Evolutionary conservation across 2,888 invertebrate species (phyloP).

Genomic region (Lymantria dispar): DNA sequence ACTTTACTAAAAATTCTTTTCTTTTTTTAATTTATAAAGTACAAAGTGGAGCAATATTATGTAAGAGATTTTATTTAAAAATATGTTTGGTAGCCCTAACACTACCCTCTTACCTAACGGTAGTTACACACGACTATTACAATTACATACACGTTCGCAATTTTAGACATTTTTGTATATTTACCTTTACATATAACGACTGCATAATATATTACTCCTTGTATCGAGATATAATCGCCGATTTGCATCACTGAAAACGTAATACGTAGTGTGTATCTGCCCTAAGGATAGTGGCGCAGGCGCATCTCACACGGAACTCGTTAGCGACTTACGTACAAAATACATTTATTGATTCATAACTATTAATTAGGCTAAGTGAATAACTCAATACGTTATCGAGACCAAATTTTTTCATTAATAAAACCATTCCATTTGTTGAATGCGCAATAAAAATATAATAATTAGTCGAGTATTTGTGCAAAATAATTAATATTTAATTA

Average conservation of each 20-base stretch:
- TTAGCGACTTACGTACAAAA: conserved; percentile 3
- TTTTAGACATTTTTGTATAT: too few relatives aligned
- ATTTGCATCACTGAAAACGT: too few relatives aligned
- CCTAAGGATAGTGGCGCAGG: conserved; percentile 5
- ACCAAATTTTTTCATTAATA: conserved; percentile 23
- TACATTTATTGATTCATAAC: conserved; percentile 20
- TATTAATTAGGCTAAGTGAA: conserved; percentile 17
- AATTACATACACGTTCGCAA: too few relatives aligned
- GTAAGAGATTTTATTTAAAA: neutral
- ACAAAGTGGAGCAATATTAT: neutral
- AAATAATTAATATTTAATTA: neutral
- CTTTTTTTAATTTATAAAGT: too few relatives aligned
- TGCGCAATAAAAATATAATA: conserved; percentile 1
- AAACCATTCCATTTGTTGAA: conserved; percentile 28
- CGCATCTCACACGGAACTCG: neutral
- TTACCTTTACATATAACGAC: too few relatives aligned
- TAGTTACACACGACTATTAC: neutral
- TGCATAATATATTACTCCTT: too few relatives aligned
- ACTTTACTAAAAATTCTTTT: too few relatives aligned
- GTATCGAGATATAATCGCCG: too few relatives aligned
- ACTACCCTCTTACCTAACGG: neutral
- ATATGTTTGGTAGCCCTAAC: neutral
- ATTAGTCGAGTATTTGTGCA: neutral
- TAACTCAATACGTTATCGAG: conserved; percentile 27
- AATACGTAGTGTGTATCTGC: conserved; percentile 1